Base-by-base conservation (phyloP, 2,797 vertebrate species). In the Gadopsis marmoratus region DNA sequence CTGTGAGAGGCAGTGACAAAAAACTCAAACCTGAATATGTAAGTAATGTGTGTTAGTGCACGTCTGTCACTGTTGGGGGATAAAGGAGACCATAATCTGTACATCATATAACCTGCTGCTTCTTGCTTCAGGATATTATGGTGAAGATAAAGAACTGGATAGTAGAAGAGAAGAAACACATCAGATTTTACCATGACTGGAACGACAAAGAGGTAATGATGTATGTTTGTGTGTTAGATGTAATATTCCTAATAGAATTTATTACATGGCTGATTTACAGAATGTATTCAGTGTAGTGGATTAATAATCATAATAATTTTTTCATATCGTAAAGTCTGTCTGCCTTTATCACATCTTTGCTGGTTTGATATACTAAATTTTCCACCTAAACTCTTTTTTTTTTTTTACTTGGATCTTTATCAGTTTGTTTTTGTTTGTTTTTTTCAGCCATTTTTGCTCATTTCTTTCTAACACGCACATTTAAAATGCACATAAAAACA, bases 21-120 rank as follows among this genome's bases (percentile, higher is more conserved):
- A 99, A 99, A 89, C 96, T 99, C 85, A 99, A 99, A 90, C 98
- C 98, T 70, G 98, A 99, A 96, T 99, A 97, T 90, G 98, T 99
- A 91, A 96, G 98, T 96, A 1, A 55, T 43, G 21, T 12, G 3
- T 50, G 13, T 53, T 59, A 37, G 21, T n/a, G 9, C 5, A 0
- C 45, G 50, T 56, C 13, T 58, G n/a, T 41, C 7, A 8, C 39
- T n/a, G 5, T 12, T 2, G 3, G 11, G 39, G 12, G 19, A 39
- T 4, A 59, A 1, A 37, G 7, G 3, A 47, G 23, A 64, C 63
- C 33, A 9, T 61, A 5, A 23, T 13, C 7, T 59, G 7, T 59
- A 11, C 2, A 9, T 19, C 2, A 37, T 7, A 2, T 62, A 23
- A 82, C 7, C 12, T 81, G 64, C 78, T 64, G 68, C 68, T 78